Evolutionary conservation across 2,888 invertebrate species (phyloP), one percentile per base, ranked within the genome.

Genomic region (Phaedon cochleariae): DNA sequence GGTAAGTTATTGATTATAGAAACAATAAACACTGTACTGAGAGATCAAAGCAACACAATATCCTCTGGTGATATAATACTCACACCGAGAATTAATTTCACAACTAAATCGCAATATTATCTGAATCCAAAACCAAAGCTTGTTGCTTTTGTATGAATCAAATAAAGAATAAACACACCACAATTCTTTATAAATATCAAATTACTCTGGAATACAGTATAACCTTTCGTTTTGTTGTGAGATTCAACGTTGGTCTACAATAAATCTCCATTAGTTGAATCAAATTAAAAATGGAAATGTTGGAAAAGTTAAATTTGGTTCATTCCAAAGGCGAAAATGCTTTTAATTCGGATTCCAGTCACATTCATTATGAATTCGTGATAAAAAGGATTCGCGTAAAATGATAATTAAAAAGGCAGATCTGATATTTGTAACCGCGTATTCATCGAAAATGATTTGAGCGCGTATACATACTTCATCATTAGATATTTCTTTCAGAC

Each of bases 281-380:
- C 21, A n/a, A 54, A 54, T 54, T 54, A 37, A 54, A 54, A 31
- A 54, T n/a, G n/a, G n/a, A n/a, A n/a, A n/a, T n/a, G n/a, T n/a
- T 54, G 12, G n/a, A 54, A 29, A 18, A 12, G 17, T 52, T 1
- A 52, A 10, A 12, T 34, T 34, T 34, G 10, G 34, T 10, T 7
- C 2, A 9, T 34, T 34, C 34, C 6, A 34, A 34, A 34, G 9
- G 29, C 9, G 3, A 34, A 34, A 34, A 34, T 2, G 34, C 34
- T 34, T 34, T 34, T 12, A 34, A 34, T 9, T 34, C 12, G 6
- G 34, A 34, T 2, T 2, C 2, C 5, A 34, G 9, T 34, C 34
- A 34, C 9, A 34, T 34, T 10, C 34, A 34, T 34, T n/a, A n/a
- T 34, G 12, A 26, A 26, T 5, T 26, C 4, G 26, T n/a, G n/a